Evolutionary conservation across 2,797 vertebrate species (phyloP).

Genomic region (Onychomys leucogaster): DNA sequence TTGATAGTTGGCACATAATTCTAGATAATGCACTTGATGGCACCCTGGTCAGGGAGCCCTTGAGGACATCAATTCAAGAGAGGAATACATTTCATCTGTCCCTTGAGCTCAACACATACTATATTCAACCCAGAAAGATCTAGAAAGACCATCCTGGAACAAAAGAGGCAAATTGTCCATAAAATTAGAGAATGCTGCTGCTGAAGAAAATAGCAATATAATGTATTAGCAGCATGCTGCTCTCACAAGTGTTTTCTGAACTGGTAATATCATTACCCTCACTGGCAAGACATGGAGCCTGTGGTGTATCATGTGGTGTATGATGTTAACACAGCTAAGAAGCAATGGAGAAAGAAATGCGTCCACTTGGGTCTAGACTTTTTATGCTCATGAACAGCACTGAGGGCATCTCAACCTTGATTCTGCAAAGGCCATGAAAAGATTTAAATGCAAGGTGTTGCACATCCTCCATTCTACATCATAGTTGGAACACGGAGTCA

Average conservation of each 20-base stretch:
- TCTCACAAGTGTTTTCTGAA: neutral
- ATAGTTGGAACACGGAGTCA: neutral
- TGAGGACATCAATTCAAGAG: neutral
- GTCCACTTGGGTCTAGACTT: neutral
- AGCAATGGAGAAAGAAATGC: neutral
- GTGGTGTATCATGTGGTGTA: neutral
- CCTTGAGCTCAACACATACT: neutral
- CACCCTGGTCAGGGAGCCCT: neutral
- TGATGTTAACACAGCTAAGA: neutral
- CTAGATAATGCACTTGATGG: neutral
- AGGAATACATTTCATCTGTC: neutral
- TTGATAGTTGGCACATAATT: neutral
- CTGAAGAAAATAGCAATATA: neutral
- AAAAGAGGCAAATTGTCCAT: neutral
- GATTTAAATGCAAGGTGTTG: conserved; percentile 5
- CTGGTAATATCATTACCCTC: neutral
- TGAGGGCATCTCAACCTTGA: neutral
- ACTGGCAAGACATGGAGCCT: neutral
- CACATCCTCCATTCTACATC: conserved; percentile 12
- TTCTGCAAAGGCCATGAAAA: neutral
- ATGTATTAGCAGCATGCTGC: neutral
- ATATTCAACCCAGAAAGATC: neutral
- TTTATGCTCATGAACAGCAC: neutral
- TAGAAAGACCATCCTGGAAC: neutral
- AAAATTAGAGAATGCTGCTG: neutral